Evolutionary conservation across 2,888 invertebrate genomes (phyloP).

Genomic region (Melolontha melolontha): DNA sequence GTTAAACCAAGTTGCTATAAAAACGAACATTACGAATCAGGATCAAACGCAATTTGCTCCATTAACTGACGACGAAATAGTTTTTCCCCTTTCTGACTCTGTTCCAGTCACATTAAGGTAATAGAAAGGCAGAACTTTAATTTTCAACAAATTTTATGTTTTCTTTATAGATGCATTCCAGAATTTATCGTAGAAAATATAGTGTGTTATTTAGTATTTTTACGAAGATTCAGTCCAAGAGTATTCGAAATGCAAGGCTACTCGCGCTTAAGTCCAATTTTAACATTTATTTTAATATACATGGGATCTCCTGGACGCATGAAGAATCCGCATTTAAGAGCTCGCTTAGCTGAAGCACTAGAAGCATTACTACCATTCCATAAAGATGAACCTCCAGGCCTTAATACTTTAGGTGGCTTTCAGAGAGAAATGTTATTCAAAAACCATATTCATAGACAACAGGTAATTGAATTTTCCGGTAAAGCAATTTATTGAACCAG

Average conservation of each 20-base stretch:
- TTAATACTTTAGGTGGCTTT: constrained; percentile 67
- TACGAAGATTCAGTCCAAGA: constrained; percentile 74
- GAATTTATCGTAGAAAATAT: constrained; percentile 92
- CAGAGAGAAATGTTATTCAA: constrained; percentile 81
- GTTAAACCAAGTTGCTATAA: constrained; percentile 84
- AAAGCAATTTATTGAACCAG: not conserved
- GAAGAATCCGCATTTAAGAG: constrained; percentile 93
- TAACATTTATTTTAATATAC: constrained; percentile 84
- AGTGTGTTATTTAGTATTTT: constrained; percentile 82
- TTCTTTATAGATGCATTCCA: constrained; percentile 78
- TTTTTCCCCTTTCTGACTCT: constrained; percentile 74
- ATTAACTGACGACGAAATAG: constrained; percentile 67
- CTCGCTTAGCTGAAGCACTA: constrained; percentile 88
- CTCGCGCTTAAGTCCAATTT: constrained; percentile 74
- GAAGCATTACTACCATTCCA: constrained; percentile 85
- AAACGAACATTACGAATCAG: constrained; percentile 61
- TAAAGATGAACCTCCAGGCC: constrained; percentile 68
- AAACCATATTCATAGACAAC: constrained; percentile 78
- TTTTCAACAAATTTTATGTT: not conserved
- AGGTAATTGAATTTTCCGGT: constrained; percentile 61
- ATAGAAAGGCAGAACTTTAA: constrained; percentile 41
- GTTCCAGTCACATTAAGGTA: constrained; percentile 79
- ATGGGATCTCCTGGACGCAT: constrained; percentile 85
- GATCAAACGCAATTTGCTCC: constrained; percentile 72
- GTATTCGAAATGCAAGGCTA: constrained; percentile 76